Evolutionary conservation across 1,140 invertebrate genomes (phyloP).

Genomic region (Anastatus disparis): DNA sequence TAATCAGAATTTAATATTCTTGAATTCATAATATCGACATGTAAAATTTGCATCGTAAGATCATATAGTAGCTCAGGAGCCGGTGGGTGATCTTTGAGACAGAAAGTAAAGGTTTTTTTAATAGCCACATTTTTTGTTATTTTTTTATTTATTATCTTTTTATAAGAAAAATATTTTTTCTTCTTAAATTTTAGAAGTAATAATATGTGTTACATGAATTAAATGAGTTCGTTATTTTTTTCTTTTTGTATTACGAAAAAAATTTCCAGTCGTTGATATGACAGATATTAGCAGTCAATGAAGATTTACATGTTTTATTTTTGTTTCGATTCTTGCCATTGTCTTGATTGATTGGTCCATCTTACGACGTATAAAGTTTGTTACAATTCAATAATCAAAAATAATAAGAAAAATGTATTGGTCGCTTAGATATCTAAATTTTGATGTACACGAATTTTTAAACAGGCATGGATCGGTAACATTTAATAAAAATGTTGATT

Average conservation of each 20-base stretch:
- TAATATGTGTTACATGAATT: constrained; percentile 29
- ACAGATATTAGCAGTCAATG: constrained; percentile 16
- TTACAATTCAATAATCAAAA: constrained; percentile 10
- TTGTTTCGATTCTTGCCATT: constrained; percentile 19
- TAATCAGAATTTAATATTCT: constrained; percentile 18
- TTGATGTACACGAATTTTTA: constrained; percentile 1
- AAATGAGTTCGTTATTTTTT: constrained; percentile 7
- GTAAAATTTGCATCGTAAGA: constrained; percentile 25
- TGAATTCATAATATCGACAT: constrained; percentile 29
- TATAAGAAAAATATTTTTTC: constrained; percentile 36
- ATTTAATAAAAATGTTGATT: constrained; percentile 21
- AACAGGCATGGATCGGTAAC: not conserved
- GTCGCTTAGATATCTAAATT: not conserved
- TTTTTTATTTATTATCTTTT: constrained; percentile 34
- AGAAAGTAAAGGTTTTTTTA: constrained; percentile 32
- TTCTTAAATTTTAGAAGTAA: constrained; percentile 28
- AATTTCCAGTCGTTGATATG: constrained; percentile 37
- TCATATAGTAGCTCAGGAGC: constrained; percentile 29
- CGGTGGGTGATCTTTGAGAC: constrained; percentile 43
- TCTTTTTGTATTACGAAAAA: constrained; percentile 25
- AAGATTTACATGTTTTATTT: not conserved
- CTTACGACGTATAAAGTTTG: constrained; percentile 6
- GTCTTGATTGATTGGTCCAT: constrained; percentile 37
- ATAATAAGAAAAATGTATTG: constrained; percentile 6
- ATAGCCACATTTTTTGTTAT: constrained; percentile 32